Conservation (phyloP, 2,113 vertebrate species). For the Picathartes gymnocephalus region DNA sequence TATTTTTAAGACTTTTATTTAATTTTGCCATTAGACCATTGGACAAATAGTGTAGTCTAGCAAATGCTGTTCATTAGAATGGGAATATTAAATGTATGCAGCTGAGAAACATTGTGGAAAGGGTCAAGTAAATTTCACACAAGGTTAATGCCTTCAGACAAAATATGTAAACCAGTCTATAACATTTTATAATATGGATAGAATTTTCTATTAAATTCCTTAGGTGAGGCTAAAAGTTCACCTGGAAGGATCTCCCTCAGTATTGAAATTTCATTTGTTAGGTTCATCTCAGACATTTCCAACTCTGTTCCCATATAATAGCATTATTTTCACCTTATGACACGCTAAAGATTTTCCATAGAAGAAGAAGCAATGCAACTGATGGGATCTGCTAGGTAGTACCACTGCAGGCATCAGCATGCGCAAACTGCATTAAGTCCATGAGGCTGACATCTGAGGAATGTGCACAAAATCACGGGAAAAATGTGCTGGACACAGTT, state of each 20-base stretch:
- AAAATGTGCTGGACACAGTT: slow-evolving; percentile 35
- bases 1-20: not conserved
- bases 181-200: not conserved
- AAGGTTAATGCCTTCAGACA: not conserved
- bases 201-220: slow-evolving; percentile 14
- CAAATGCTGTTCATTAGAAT: not conserved
- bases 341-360: not conserved
- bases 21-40: not conserved
- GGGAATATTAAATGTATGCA: not conserved
- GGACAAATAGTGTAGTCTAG: not conserved
- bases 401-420: not conserved
- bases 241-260: not conserved
- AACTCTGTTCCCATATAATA: not conserved
- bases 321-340: not conserved
- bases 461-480: slow-evolving; percentile 27
- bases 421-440: not conserved
- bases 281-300: not conserved
- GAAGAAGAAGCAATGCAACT: not conserved
- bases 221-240: not conserved
- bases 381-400: not conserved
- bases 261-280: not conserved
- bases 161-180: not conserved
- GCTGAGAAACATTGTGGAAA: not conserved
- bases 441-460: slow-evolving; percentile 8
- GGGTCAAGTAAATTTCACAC: not conserved